These are phyloP conservation scores for Watsonalla binaria DNA, from an alignment of 2,888 invertebrate species.

Conservation along the genomic window DNA sequence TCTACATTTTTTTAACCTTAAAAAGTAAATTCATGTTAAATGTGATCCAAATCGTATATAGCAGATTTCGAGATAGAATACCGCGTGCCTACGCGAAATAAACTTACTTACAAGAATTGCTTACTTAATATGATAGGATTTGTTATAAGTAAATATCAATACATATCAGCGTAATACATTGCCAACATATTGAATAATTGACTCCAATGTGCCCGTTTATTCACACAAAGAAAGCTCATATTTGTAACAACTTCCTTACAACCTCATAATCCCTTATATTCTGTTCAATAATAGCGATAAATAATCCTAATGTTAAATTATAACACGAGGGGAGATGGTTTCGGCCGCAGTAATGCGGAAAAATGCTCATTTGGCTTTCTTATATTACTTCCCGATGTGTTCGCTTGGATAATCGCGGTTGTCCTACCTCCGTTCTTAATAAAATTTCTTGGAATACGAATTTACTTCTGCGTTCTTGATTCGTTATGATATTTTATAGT, in stretches of 20 bases:
- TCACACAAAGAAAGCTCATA: not conserved
- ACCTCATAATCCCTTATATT: slow-evolving; percentile 1
- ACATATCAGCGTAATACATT: too few species aligned
- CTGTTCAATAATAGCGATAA: slow-evolving; percentile 13
- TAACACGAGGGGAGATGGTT: slow-evolving; percentile 22
- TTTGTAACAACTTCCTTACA: not conserved
- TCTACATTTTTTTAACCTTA: too few species aligned
- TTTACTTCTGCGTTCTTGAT: slow-evolving; percentile 10
- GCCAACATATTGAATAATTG: too few species aligned
- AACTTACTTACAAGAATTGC: too few species aligned
- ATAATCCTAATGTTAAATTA: slow-evolving; percentile 20
- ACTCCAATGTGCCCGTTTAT: too few species aligned
- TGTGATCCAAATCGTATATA: too few species aligned
- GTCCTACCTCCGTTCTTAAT: slow-evolving; percentile 5
- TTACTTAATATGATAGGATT: too few species aligned
- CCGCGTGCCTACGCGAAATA: too few species aligned
- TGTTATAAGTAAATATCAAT: too few species aligned
- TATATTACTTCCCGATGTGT: slow-evolving; percentile 34
- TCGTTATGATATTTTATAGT: slow-evolving; percentile 13
- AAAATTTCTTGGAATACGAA: slow-evolving; percentile 1
- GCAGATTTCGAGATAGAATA: too few species aligned
- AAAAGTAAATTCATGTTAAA: too few species aligned
- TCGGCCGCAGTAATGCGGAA: slow-evolving; percentile 36
- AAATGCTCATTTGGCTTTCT: slow-evolving; percentile 56
- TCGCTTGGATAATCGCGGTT: slow-evolving; percentile 31